Evolutionary conservation across 2,797 vertebrate genomes (phyloP).

Genomic region (Anniella stebbinsi): DNA sequence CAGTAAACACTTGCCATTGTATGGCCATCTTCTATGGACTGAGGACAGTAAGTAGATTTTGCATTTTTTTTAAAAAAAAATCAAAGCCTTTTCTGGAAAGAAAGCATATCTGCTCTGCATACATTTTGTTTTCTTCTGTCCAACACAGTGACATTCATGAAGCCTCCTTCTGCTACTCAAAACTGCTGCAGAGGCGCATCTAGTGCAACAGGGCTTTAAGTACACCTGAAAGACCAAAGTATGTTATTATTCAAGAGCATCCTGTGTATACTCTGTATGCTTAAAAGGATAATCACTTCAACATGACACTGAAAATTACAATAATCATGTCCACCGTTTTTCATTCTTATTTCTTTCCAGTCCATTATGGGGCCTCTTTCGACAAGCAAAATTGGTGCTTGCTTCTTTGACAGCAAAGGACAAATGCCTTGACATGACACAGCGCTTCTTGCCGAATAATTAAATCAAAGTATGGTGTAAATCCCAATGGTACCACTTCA

Average conservation of each 20-base stretch:
- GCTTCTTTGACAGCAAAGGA: conserved; percentile 71
- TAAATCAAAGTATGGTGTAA: conserved; percentile 60
- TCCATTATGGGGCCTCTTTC: conserved; percentile 14
- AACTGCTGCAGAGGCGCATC: conserved; percentile 2
- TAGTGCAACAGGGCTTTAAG: neutral
- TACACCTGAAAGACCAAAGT: neutral
- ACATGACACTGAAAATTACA: conserved; percentile 18
- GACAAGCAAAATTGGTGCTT: conserved; percentile 50
- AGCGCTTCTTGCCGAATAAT: conserved; percentile 60
- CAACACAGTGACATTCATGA: accelerated
- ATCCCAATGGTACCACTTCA: conserved; percentile 63
- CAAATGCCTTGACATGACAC: conserved; percentile 60
- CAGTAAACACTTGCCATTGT: neutral
- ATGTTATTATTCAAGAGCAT: neutral
- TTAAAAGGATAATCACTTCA: conserved; percentile 32
- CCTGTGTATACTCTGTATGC: neutral
- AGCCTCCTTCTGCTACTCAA: neutral
- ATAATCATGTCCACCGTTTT: conserved; percentile 1
- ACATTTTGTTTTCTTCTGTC: accelerated
- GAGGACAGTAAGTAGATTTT: neutral
- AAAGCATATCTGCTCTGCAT: neutral
- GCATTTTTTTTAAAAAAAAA: neutral
- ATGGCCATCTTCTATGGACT: neutral
- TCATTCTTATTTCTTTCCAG: conserved; percentile 50
- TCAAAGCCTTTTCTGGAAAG: neutral